These are phyloP conservation scores for Zaprionus gabonicus DNA, from an alignment of 1,140 invertebrate genomes.

Conservation along the genomic window DNA sequence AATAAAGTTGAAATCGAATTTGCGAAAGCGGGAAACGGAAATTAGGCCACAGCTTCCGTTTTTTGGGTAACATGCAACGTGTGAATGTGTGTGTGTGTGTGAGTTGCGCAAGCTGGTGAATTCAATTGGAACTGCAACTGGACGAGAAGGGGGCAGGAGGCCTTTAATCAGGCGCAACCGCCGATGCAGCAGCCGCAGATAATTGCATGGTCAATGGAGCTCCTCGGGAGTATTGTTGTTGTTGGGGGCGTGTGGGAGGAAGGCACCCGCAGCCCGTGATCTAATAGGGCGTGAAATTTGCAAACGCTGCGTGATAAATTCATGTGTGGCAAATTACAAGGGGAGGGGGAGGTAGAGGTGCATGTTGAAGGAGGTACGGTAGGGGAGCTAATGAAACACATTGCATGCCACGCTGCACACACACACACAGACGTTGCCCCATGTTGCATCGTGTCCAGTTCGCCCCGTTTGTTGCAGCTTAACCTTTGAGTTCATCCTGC, in stretches of 20 bases:
- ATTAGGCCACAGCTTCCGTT: constrained; percentile 13
- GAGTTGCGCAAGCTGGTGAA: constrained; percentile 32
- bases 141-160: neutral
- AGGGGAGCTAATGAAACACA: constrained; percentile 30
- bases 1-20: constrained; percentile 12
- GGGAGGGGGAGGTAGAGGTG: neutral
- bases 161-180: constrained; percentile 38
- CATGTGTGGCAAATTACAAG: constrained; percentile 38
- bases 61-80: constrained; percentile 1
- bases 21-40: constrained; percentile 41
- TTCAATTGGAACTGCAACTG: constrained; percentile 24
- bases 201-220: constrained; percentile 29
- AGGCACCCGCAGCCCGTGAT: constrained; percentile 15
- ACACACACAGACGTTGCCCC: constrained; percentile 1
- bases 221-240: neutral
- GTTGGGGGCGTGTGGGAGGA: neutral
- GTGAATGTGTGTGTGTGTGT: neutral
- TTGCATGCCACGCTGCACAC: constrained; percentile 11
- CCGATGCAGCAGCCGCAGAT: constrained; percentile 10
- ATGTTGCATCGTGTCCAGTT: constrained; percentile 32
- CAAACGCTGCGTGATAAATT: constrained; percentile 39
- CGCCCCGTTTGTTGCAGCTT: constrained; percentile 21
- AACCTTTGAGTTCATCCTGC: constrained; percentile 31
- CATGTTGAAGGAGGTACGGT: no score
- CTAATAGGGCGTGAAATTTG: constrained; percentile 54